Evolutionary conservation across 35 echinoderm and acorn worm species (phyloP).

Genomic region (Apostichopus parvimensis): DNA sequence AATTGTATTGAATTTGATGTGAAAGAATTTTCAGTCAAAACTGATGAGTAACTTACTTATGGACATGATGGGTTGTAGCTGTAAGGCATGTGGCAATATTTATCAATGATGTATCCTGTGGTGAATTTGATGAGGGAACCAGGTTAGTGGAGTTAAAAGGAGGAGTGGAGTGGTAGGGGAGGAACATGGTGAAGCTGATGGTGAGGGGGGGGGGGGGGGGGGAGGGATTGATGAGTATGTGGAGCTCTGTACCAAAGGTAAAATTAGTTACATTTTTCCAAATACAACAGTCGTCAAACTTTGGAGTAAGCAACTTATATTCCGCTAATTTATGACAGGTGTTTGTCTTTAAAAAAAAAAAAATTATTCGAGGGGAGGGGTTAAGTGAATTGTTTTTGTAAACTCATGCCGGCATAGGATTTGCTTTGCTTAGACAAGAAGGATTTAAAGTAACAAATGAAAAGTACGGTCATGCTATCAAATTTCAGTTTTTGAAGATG

Average conservation of each 20-base stretch:
- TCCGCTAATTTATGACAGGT: not conserved
- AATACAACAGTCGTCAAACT: no score
- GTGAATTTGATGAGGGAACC: not conserved
- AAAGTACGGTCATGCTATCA: no score
- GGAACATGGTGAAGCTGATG: not conserved
- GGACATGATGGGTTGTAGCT: not conserved
- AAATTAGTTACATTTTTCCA: not conserved
- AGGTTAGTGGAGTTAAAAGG: not conserved
- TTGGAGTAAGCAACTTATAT: no score
- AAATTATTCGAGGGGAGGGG: no score
- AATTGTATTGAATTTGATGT: not conserved
- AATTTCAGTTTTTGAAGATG: no score
- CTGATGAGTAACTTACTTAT: not conserved
- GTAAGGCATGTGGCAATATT: constrained; percentile 14
- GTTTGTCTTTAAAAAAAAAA: no score
- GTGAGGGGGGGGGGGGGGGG: not conserved
- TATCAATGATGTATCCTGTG: not conserved
- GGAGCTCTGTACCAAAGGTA: not conserved
- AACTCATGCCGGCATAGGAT: no score
- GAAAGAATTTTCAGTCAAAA: not conserved
- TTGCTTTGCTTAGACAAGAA: no score
- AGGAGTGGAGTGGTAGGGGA: not conserved
- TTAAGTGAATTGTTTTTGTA: no score
- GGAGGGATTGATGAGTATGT: not conserved
- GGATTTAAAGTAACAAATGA: no score